Conservation (phyloP, 2,113 vertebrate genomes). For the Cromileptes altivelis region DNA sequence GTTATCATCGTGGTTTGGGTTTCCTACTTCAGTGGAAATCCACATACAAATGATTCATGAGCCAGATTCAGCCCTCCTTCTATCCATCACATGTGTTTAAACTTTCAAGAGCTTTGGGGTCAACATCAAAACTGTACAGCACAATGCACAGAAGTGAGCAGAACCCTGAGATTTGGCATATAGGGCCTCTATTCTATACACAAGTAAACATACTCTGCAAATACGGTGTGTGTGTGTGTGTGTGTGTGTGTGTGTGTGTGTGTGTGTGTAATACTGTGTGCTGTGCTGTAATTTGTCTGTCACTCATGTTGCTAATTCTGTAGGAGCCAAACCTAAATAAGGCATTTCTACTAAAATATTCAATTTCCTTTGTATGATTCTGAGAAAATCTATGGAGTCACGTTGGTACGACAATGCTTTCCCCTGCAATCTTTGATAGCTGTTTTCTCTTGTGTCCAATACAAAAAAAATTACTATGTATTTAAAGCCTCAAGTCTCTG, state of each 20-base stretch:
- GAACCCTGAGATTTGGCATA: slow-evolving; percentile 35
- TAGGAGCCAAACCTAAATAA: slow-evolving; percentile 14
- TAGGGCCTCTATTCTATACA: slow-evolving; percentile 34
- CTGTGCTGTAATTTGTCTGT: slow-evolving; percentile 38
- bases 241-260: slow-evolving; percentile 8
- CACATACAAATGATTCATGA: slow-evolving; percentile 16
- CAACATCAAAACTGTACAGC: slow-evolving; percentile 6
- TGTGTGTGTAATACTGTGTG: slow-evolving; percentile 45
- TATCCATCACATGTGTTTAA: neutral
- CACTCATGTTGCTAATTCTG: slow-evolving; percentile 37
- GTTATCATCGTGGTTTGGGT: slow-evolving; percentile 33
- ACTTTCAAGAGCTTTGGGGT: neutral
- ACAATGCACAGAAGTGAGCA: slow-evolving; percentile 13
- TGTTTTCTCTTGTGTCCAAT: slow-evolving; percentile 24
- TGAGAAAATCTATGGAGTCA: neutral
- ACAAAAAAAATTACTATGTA: neutral
- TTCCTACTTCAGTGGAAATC: slow-evolving; percentile 35
- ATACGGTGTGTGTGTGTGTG: neutral
- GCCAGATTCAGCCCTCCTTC: slow-evolving; percentile 13
- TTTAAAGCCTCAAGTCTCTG: slow-evolving; percentile 10
- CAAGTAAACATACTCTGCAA: slow-evolving; percentile 35
- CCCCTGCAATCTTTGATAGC: slow-evolving; percentile 14
- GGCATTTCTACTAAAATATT: slow-evolving; percentile 13
- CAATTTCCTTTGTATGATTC: slow-evolving; percentile 2
- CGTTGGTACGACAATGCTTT: neutral